Evolutionary conservation across 2,888 invertebrate genomes (phyloP).

Genomic region (Gandaritis pyraliata): DNA sequence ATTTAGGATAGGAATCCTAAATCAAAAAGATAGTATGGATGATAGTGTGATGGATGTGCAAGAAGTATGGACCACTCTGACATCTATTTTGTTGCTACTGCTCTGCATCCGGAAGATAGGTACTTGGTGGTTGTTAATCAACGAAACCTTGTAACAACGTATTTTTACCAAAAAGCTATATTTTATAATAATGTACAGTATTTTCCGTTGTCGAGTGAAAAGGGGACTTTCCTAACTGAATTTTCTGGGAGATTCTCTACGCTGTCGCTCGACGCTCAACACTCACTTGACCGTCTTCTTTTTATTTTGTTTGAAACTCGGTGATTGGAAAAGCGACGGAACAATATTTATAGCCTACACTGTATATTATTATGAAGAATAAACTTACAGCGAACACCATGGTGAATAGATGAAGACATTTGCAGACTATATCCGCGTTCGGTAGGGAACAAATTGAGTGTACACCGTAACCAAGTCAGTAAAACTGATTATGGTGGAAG

Average conservation of each 20-base stretch:
- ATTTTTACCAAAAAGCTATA: constrained; percentile 1
- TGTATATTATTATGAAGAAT: constrained; percentile 9
- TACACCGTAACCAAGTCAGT: constrained; percentile 67
- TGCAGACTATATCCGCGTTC: background rate
- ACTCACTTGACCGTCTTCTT: constrained; percentile 38
- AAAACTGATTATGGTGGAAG: constrained; percentile 75
- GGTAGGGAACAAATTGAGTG: constrained; percentile 61
- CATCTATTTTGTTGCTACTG: too few species aligned
- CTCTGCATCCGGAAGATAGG: too few species aligned
- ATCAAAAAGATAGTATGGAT: too few species aligned
- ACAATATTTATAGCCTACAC: constrained; percentile 29
- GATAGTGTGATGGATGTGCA: too few species aligned
- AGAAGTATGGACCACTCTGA: too few species aligned
- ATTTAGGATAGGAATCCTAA: too few species aligned
- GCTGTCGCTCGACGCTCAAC: constrained; percentile 35
- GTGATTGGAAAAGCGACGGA: constrained; percentile 36
- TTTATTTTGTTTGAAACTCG: constrained; percentile 39
- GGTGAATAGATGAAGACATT: constrained; percentile 5
- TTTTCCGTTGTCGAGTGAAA: constrained; percentile 34
- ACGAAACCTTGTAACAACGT: background rate
- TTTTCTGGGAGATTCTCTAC: constrained; percentile 36
- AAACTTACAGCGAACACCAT: constrained; percentile 3
- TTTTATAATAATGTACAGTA: constrained; percentile 18
- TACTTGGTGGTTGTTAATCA: too few species aligned
- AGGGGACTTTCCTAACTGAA: constrained; percentile 37